These are phyloP conservation scores for Drosophila subobscura DNA, from an alignment of 1,140 invertebrate species.

Conservation along the genomic window DNA sequence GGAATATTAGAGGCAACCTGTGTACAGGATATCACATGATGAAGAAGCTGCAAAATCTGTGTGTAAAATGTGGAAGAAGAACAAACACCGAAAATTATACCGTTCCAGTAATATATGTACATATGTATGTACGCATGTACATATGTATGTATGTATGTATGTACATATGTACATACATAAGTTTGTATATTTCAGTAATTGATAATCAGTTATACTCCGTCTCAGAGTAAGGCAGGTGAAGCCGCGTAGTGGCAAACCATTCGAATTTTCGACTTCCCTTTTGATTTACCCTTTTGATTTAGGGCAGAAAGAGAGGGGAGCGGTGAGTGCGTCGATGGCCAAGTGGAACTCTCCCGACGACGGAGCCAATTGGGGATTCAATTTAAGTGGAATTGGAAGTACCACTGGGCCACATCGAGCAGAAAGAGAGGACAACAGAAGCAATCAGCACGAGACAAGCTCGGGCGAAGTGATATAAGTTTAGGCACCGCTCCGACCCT, in stretches of 20 bases:
- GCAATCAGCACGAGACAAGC: conserved; percentile 25
- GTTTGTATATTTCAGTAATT: not conserved
- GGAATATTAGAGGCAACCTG: no score
- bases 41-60: no score
- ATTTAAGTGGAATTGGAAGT: not conserved
- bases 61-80: no score
- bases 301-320: no score
- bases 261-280: conserved; percentile 2
- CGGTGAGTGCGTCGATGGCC: no score
- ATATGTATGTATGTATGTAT: no score
- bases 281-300: conserved; percentile 7
- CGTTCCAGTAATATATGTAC: not conserved
- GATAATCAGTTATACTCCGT: not conserved
- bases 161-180: no score
- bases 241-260: conserved; percentile 27
- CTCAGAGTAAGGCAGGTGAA: conserved; percentile 6
- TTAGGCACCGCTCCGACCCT: conserved; percentile 20
- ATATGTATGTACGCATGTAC: no score
- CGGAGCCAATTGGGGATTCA: not conserved
- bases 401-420: no score
- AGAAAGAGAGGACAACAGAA: conserved; percentile 6
- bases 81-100: not conserved
- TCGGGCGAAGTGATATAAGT: conserved; percentile 63
- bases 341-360: not conserved
- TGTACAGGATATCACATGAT: no score